Percentiles rank a stretch among this genome's conserved stretches.
These are phyloP conservation scores for Pollenia angustigena DNA, from an alignment of 2,888 invertebrate species.

Conservation along the genomic window DNA sequence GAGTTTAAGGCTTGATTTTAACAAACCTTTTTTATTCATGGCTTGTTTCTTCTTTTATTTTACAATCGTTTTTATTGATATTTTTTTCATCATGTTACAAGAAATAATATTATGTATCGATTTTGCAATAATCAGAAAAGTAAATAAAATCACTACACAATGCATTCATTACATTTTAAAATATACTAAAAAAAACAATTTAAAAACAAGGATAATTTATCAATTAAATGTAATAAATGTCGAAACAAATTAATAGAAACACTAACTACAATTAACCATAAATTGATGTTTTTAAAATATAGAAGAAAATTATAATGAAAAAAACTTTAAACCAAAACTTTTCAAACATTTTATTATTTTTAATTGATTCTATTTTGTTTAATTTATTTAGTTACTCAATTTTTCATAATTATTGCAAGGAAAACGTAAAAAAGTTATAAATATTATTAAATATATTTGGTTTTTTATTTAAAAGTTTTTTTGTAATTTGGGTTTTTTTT, in stretches of 20 bases:
- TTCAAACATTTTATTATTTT: slow-evolving; percentile 28
- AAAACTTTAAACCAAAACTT: slow-evolving; percentile 43
- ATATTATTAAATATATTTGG: slow-evolving; percentile 8
- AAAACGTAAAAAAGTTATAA: slow-evolving; percentile 1
- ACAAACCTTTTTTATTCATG: slow-evolving; percentile 16
- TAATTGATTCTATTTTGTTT: slow-evolving; percentile 36
- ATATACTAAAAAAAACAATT: slow-evolving; percentile 11
- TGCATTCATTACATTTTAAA: slow-evolving; percentile 31
- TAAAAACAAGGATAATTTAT: slow-evolving; percentile 43
- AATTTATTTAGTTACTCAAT: slow-evolving; percentile 17
- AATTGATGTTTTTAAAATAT: slow-evolving; percentile 43
- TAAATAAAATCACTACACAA: slow-evolving; percentile 15
- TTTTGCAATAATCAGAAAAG: slow-evolving; percentile 38
- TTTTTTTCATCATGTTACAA: neutral
- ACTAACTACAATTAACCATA: slow-evolving; percentile 40
- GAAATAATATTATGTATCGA: slow-evolving; percentile 6
- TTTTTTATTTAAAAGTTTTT: slow-evolving; percentile 15
- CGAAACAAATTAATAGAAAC: slow-evolving; percentile 34
- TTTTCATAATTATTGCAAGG: slow-evolving; percentile 25
- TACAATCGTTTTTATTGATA: neutral
- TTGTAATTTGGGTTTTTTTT: neutral
- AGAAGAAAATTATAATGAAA: neutral
- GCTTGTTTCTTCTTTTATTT: slow-evolving; percentile 47
- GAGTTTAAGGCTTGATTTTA: slow-evolving; percentile 49
- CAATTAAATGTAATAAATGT: slow-evolving; percentile 58